These are phyloP conservation scores for Albula glossodonta DNA, from an alignment of 2,113 vertebrate species.

Conservation along the genomic window DNA sequence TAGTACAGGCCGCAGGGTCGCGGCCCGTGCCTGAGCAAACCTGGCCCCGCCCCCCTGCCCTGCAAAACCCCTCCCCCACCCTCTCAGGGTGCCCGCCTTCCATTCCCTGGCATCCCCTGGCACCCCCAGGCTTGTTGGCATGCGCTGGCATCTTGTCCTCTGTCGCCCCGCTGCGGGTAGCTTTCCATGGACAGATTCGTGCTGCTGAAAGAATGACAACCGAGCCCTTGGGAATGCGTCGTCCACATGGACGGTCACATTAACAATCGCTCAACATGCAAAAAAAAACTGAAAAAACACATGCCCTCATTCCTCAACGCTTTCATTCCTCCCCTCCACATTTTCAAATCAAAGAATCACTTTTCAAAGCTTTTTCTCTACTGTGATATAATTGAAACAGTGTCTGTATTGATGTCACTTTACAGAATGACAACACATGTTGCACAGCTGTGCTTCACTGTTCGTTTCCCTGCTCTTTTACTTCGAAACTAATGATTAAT, in stretches of 20 bases:
- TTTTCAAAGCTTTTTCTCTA: not conserved
- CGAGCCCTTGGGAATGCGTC: conserved; percentile 10
- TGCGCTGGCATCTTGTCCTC: conserved; percentile 59
- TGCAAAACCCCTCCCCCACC: not conserved
- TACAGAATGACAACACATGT: not conserved
- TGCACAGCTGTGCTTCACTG: not conserved
- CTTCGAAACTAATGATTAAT: conserved; percentile 2
- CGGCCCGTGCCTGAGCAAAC: conserved; percentile 58
- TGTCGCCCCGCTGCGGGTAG: conserved; percentile 39
- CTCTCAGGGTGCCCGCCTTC: conserved; percentile 11
- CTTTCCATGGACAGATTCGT: conserved; percentile 28
- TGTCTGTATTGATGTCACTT: not conserved
- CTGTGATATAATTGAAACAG: not conserved
- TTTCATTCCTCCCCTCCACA: not conserved
- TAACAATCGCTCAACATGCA: conserved; percentile 32
- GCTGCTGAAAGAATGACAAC: conserved; percentile 3
- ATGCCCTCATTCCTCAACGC: not conserved
- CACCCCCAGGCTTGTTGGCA: conserved; percentile 56
- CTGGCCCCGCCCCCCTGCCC: conserved; percentile 44
- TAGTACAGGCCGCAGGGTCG: conserved; percentile 68
- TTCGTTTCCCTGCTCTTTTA: not conserved
- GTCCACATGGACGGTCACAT: conserved; percentile 42
- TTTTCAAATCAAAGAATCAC: not conserved
- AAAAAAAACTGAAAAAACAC: not conserved
- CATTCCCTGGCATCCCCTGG: not conserved